These are phyloP conservation scores for Gandaritis pyraliata DNA, from an alignment of 2,888 invertebrate genomes.

Conservation along the genomic window DNA sequence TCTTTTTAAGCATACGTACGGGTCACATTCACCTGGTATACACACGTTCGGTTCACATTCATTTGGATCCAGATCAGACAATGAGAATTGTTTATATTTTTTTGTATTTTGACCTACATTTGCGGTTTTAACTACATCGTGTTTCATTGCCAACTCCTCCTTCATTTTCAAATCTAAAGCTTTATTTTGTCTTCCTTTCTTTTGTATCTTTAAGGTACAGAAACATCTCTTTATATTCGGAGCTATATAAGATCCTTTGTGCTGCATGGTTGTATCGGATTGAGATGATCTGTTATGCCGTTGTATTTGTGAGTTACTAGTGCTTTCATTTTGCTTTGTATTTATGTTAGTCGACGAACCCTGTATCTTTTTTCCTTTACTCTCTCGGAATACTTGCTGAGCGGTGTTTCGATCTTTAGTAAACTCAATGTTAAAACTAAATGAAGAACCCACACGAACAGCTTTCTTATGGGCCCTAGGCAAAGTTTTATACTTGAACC, in stretches of 20 bases:
- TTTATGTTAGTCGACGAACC: conserved; percentile 15
- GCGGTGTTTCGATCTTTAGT: conserved; percentile 38
- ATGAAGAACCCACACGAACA: conserved; percentile 47
- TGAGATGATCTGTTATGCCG: conserved; percentile 19
- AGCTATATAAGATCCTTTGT: conserved; percentile 15
- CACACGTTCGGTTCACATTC: conserved; percentile 29
- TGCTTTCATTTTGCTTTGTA: conserved; percentile 15
- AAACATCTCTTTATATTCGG: conserved; percentile 17
- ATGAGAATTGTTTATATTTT: conserved; percentile 16
- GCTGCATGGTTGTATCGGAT: conserved; percentile 21
- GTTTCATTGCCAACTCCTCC: conserved; percentile 1
- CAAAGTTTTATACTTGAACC: conserved; percentile 17
- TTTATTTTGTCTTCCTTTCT: conserved; percentile 23
- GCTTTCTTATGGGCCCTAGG: conserved; percentile 28
- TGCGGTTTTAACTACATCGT: conserved; percentile 14
- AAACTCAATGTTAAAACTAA: conserved; percentile 52
- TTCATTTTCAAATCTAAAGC: conserved; percentile 8
- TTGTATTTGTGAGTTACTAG: neutral
- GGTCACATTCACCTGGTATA: conserved; percentile 27
- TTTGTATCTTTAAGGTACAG: conserved; percentile 32
- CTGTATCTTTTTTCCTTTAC: conserved; percentile 12
- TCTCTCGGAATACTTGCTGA: neutral
- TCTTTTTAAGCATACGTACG: conserved; percentile 23
- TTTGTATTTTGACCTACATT: conserved; percentile 21
- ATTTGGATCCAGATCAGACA: conserved; percentile 20